Percentiles rank a stretch among this genome's conserved stretches.
These are phyloP conservation scores for Agrochola litura DNA, from an alignment of 2,888 invertebrate genomes.

Conservation along the genomic window DNA sequence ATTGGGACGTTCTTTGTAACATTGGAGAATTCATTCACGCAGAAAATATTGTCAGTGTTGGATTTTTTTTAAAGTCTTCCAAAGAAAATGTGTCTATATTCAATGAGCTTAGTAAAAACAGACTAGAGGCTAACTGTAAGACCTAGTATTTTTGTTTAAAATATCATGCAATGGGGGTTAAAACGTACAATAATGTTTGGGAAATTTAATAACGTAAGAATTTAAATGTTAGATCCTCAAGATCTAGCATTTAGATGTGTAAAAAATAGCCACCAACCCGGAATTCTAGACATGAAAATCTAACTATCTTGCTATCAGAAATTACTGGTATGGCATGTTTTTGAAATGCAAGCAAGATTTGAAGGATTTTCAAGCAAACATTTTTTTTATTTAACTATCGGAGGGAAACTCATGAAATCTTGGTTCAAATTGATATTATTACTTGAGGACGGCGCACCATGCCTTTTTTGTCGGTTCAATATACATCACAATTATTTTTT, in stretches of 20 bases:
- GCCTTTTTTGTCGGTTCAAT: no score
- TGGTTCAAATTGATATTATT: background rate
- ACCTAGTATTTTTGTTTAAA: background rate
- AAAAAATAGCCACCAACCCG: background rate
- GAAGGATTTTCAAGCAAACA: background rate
- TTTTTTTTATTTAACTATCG: no score
- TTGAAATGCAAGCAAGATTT: no score
- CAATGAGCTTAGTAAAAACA: background rate
- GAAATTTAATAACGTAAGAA: background rate
- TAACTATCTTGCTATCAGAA: background rate
- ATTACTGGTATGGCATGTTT: background rate
- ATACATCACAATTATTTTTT: background rate
- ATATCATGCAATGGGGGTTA: background rate
- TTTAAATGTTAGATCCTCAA: no score
- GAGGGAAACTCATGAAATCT: no score
- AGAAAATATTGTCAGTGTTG: background rate
- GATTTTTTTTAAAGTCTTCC: background rate
- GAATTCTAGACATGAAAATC: background rate
- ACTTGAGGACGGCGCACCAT: no score
- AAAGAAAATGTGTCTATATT: background rate
- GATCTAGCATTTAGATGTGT: background rate
- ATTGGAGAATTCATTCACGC: constrained; percentile 18
- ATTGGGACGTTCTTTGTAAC: constrained; percentile 14
- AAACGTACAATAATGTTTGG: background rate
- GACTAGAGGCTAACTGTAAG: background rate